phyloP scores from a whole-genome alignment of 2,113 vertebrate genomes.

The Oceanodroma tethys region DNA sequence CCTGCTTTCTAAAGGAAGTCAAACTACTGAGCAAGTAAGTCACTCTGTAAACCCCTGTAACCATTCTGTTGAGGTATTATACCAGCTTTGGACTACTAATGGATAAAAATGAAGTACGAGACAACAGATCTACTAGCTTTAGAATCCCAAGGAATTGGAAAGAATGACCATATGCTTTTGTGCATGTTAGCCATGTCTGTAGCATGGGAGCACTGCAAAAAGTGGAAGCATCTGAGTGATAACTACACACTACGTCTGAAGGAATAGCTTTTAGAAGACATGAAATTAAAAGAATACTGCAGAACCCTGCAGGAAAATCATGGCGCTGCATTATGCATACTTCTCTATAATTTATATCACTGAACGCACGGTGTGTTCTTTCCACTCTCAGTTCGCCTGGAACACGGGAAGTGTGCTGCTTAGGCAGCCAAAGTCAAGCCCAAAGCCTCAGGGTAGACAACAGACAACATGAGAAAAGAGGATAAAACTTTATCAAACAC shows the following conservation, averaged over 20 bases:
- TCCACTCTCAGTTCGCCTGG: neutral
- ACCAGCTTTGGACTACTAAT: neutral
- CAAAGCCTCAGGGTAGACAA: neutral
- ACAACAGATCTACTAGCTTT: neutral
- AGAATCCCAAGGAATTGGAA: neutral
- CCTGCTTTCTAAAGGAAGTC: neutral
- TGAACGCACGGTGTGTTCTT: neutral
- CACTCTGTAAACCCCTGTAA: neutral
- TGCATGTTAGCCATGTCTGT: neutral
- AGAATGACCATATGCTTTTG: neutral
- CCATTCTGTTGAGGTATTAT: neutral
- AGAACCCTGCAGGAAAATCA: neutral
- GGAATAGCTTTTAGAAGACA: neutral
- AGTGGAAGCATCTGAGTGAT: neutral
- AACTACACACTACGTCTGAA: neutral
- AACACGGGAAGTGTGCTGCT: neutral
- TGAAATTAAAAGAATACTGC: neutral
- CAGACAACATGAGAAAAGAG: neutral
- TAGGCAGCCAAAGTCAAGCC: neutral
- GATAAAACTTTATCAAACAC: neutral
- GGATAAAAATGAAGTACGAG: neutral
- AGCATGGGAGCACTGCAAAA: neutral
- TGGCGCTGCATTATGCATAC: neutral
- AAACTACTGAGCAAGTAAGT: neutral
- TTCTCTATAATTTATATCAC: neutral